Evolutionary conservation across 1,140 invertebrate species (phyloP).

Genomic region (Linepithema humile): DNA sequence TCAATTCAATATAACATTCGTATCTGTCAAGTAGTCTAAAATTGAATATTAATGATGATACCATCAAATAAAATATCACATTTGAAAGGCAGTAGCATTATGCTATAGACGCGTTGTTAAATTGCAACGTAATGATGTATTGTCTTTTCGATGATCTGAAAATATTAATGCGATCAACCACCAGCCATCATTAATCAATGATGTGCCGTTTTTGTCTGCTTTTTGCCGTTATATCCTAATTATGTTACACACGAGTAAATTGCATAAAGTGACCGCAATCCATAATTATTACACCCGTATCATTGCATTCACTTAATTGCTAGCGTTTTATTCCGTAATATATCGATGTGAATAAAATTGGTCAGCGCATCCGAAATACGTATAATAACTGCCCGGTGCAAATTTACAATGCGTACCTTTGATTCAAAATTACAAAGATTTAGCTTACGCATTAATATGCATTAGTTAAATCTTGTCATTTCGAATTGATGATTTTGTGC

Average conservation of each 20-base stretch:
- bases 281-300: constrained; percentile 34
- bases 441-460: neutral
- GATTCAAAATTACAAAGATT: constrained; percentile 28
- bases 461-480: neutral
- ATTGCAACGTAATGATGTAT: constrained; percentile 27
- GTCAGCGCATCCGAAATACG: neutral
- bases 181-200: constrained; percentile 32
- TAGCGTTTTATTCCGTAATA: constrained; percentile 41
- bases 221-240: constrained; percentile 29
- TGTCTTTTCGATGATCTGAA: constrained; percentile 39
- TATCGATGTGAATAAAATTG: constrained; percentile 31
- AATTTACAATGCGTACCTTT: constrained; percentile 7
- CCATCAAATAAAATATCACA: constrained; percentile 2
- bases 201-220: constrained; percentile 10
- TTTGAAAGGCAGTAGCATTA: neutral
- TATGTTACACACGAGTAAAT: constrained; percentile 23
- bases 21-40: neutral
- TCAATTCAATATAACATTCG: no score
- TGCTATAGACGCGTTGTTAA: constrained; percentile 3
- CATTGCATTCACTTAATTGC: constrained; percentile 47
- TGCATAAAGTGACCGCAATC: constrained; percentile 39
- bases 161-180: constrained; percentile 32
- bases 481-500: neutral
- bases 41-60: constrained; percentile 43
- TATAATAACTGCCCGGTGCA: constrained; percentile 1